phyloP scores from a whole-genome alignment of 2,797 vertebrate species.

The Hapalemur alaotrensis region DNA sequence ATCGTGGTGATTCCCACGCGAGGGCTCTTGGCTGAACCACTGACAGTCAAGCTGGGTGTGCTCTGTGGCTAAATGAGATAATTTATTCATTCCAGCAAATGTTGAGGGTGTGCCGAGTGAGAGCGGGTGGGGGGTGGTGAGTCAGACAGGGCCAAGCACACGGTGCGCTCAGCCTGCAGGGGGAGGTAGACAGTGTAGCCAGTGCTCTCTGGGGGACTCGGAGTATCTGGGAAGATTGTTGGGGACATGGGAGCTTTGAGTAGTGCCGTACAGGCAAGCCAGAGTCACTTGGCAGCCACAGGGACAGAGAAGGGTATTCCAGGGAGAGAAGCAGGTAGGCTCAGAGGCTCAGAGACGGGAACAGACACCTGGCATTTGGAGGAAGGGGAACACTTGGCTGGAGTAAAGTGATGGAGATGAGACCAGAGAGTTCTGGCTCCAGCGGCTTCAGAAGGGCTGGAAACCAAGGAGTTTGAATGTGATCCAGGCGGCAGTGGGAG shows the following conservation, averaged over 20 bases:
- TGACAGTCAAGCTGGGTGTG: slow-evolving; percentile 10
- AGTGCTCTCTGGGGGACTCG: neutral
- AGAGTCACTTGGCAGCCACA: neutral
- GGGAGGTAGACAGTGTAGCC: neutral
- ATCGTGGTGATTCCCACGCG: slow-evolving; percentile 44
- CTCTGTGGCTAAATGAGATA: slow-evolving; percentile 61
- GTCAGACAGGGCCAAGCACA: neutral
- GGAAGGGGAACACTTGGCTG: neutral
- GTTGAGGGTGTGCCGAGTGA: slow-evolving; percentile 19
- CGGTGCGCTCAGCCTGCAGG: neutral
- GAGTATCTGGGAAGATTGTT: neutral
- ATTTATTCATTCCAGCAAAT: slow-evolving; percentile 60
- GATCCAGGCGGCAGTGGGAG: neutral
- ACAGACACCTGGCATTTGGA: neutral
- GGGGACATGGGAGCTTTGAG: neutral
- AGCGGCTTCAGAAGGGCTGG: neutral
- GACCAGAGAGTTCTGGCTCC: neutral
- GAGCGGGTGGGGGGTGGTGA: neutral
- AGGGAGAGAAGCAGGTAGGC: neutral
- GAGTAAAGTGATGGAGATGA: neutral
- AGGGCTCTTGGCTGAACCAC: slow-evolving; percentile 67
- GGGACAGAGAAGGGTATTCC: neutral
- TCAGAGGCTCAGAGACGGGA: neutral
- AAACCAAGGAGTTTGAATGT: neutral
- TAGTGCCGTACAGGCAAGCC: neutral